Evolutionary conservation across 1,140 invertebrate species (phyloP).

Genomic region (Scaptomyza pallida): DNA sequence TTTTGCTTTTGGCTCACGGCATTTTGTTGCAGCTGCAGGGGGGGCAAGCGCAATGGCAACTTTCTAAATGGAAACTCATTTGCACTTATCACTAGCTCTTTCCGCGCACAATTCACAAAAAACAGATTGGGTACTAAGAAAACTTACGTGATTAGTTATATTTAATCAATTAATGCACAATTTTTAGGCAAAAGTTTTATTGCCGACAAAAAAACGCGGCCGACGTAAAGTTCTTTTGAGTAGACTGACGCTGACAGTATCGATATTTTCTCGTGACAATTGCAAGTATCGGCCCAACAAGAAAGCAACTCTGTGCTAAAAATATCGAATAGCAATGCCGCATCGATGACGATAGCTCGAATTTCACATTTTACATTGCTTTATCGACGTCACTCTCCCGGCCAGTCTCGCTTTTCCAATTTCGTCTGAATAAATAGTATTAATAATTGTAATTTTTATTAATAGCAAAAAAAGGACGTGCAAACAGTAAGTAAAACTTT

Average conservation of each 20-base stretch:
- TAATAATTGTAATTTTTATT: conserved; percentile 2
- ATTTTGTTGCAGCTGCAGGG: conserved; percentile 60
- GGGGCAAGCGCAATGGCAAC: conserved; percentile 29
- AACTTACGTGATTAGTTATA: conserved; percentile 57
- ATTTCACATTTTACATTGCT: neutral
- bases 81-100: conserved; percentile 3
- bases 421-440: neutral
- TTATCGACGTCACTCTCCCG: conserved; percentile 21
- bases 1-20: conserved; percentile 58
- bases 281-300: neutral
- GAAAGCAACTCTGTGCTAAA: conserved; percentile 3
- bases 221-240: conserved; percentile 44
- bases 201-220: conserved; percentile 61
- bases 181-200: conserved; percentile 39
- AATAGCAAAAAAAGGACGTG: conserved; percentile 18
- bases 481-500: conserved; percentile 34
- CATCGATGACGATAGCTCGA: neutral
- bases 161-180: conserved; percentile 37
- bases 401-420: conserved; percentile 6
- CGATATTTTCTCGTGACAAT: conserved; percentile 12
- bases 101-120: neutral
- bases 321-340: conserved; percentile 23
- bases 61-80: conserved; percentile 36
- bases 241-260: conserved; percentile 48
- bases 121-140: neutral